phyloP scores from a whole-genome alignment of 2,113 vertebrate species.

The Gavialis gangeticus region DNA sequence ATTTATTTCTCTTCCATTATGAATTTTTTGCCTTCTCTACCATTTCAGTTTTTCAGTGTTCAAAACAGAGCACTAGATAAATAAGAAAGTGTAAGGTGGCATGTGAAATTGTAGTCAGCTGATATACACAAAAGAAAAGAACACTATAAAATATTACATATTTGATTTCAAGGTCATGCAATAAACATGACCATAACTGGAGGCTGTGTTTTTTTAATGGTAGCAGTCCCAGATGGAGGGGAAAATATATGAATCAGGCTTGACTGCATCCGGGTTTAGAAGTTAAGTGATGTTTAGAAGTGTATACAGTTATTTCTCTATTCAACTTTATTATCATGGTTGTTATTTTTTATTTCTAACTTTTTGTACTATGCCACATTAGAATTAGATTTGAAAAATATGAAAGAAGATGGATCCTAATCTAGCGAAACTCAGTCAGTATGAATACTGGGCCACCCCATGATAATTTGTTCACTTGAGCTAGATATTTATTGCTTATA shows the following conservation, averaged over 20 bases:
- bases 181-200: not conserved
- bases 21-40: not conserved
- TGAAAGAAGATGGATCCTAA: not conserved
- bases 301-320: not conserved
- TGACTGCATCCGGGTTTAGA: constrained; percentile 5
- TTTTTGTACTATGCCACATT: not conserved
- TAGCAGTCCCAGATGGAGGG: not conserved
- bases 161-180: not conserved
- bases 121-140: not conserved
- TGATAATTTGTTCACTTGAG: not conserved
- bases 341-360: not conserved
- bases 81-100: not conserved
- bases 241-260: not conserved
- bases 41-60: not conserved
- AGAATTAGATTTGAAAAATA: constrained; percentile 24
- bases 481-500: constrained; percentile 16
- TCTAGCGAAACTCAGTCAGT: not conserved
- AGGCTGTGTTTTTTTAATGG: not conserved
- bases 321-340: not conserved
- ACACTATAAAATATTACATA: not conserved
- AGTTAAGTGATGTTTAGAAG: not conserved
- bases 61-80: not conserved
- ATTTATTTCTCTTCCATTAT: not conserved
- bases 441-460: not conserved
- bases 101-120: not conserved